Conservation (phyloP, 2,113 vertebrate genomes). For the Syngnathus scovelli region DNA sequence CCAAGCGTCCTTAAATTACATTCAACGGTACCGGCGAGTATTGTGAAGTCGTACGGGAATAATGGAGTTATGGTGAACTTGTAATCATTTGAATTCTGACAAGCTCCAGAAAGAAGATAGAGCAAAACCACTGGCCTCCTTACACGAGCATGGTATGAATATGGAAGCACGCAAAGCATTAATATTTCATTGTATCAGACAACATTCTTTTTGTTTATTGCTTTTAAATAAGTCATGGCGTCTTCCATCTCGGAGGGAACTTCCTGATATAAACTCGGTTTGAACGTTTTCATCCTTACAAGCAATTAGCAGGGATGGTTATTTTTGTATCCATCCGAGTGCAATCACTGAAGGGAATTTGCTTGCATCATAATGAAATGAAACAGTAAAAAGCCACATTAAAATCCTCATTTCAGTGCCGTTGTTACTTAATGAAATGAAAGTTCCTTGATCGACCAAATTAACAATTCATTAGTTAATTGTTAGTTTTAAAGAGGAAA, state of each 20-base stretch:
- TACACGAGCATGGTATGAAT: conserved; percentile 54
- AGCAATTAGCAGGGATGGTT: conserved; percentile 14
- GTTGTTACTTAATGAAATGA: background rate
- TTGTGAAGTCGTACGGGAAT: conserved; percentile 13
- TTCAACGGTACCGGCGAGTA: conserved; percentile 11
- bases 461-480: background rate
- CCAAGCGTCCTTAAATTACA: conserved; percentile 9
- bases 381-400: conserved; percentile 6
- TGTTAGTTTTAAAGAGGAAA: background rate
- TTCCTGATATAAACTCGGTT: conserved; percentile 14
- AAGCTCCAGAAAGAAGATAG: background rate
- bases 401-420: background rate
- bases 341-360: conserved; percentile 7
- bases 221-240: conserved; percentile 55
- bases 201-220: conserved; percentile 40
- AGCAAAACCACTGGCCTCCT: conserved; percentile 21
- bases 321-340: conserved; percentile 12
- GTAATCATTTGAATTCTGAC: conserved; percentile 13
- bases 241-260: conserved; percentile 7
- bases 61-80: conserved; percentile 13
- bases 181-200: conserved; percentile 55
- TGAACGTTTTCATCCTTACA: conserved; percentile 5
- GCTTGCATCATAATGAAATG: background rate
- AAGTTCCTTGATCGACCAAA: background rate
- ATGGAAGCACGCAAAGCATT: conserved; percentile 52